Evolutionary conservation across 2,113 vertebrate species (phyloP).

Genomic region (Psittacus erithacus): DNA sequence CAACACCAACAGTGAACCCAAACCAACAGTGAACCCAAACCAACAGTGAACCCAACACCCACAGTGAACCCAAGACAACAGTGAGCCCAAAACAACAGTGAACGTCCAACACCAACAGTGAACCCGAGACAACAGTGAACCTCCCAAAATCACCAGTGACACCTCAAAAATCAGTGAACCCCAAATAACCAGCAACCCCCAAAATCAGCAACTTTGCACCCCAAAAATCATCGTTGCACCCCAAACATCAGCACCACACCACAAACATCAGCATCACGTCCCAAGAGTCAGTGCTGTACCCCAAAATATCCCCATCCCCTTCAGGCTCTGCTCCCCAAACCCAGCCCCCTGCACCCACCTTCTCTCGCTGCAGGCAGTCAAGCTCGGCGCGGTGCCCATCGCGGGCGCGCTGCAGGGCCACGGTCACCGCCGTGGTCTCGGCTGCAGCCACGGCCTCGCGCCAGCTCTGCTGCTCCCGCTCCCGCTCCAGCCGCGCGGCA

Average conservation of each 20-base stretch:
- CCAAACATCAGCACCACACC: background rate
- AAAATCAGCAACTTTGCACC: fast-evolving
- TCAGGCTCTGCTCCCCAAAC: background rate
- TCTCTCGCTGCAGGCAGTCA: conserved; percentile 80
- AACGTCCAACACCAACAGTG: no score
- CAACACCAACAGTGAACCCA: no score
- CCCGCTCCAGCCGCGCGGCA: conserved; percentile 73
- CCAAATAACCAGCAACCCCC: no score
- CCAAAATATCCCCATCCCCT: background rate
- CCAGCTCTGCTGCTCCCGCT: conserved; percentile 72
- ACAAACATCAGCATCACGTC: background rate
- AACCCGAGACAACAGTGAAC: background rate
- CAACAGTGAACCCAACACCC: no score
- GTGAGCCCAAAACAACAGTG: no score
- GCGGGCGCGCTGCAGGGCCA: conserved; percentile 72
- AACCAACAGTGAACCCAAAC: no score
- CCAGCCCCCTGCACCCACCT: conserved; percentile 63
- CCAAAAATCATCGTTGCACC: background rate
- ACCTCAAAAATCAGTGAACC: background rate
- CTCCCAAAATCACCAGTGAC: background rate
- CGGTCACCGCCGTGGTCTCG: background rate
- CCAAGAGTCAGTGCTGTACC: background rate
- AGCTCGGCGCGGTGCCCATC: conserved; percentile 82
- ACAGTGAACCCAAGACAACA: no score
- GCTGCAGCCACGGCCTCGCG: conserved; percentile 66